Base-by-base conservation (phyloP, 2,797 vertebrate species). In the Rallus crepitans region DNA sequence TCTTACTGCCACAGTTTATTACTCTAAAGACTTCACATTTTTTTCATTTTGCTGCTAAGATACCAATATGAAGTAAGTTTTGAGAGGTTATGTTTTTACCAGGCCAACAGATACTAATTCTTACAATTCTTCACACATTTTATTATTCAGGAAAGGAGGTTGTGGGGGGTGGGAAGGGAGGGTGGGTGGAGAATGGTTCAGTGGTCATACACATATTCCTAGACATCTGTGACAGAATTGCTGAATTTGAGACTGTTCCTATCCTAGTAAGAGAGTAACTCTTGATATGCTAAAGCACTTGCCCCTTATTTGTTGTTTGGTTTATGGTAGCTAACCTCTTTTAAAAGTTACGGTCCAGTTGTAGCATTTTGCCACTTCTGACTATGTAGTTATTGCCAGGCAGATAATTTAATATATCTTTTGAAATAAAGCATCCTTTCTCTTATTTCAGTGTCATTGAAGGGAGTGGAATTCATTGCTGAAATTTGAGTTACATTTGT, bases 1-100 rank as follows among this genome's bases (percentile, higher is more conserved):
- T 75, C 92, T 94, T 94, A 80, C 33, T 91, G 89, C 37, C 39
- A 59, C 42, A 72, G 45, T 92, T 97, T 65, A 61, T 69, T 77
- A 88, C 82, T 50, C 68, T 89, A 77, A 97, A 89, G 15, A 90
- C 72, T 84, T 65, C 19, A 70, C 13, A n/a, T 24, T 93, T 94
- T 40, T 45, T 71, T 89, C 57, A 65, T 87, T 95, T 65, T 82
- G 39, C 53, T 96, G 40, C 47, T 94, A 70, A 86, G 50, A 92
- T 93, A 81, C 3, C 12, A 83, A 68, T 45, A 9, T 2, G 64
- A 94, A 91, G 65, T 37, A 76, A 91, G 50, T 81, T 71, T 85
- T 94, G 55, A 82, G 75, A 96, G 12, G 5, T 80, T 91, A 33
- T 20, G 1, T 69, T 92, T 75, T 71, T 50, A 55, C 14, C 21